Evolutionary conservation across 2,888 invertebrate genomes (phyloP), one percentile per base, ranked within the genome.

Genomic region (Glomeris marginata): DNA sequence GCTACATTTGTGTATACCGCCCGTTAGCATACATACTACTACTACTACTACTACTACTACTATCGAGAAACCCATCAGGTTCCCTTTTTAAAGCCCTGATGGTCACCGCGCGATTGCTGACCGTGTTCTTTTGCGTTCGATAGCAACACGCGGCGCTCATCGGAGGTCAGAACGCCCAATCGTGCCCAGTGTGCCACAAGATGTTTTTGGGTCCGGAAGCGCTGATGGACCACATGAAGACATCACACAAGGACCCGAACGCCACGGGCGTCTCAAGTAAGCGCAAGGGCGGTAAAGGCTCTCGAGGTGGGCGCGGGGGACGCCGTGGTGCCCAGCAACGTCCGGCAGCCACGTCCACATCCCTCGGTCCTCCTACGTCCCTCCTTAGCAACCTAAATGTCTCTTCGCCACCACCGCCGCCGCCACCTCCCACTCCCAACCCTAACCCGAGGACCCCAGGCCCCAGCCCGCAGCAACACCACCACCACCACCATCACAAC

Each of bases 151-250:
- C 84, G 61, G 88, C 88, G 64, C 78, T 90, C 66, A 82, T 85
- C 74, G 87, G 88, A 63, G 88, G 88, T 62, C 87, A 88, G 58
- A 84, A 86, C 64, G 86, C 88, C 57, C 85, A 87, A 54, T 84
- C 86, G 59, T 91, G 91, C 71, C 88, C 90, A 47, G 79, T 90
- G 62, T 91, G 90, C 74, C 88, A 90, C 75, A 90, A 91, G 74
- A 80, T 90, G 67, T 87, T 90, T 73, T 79, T 90, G 63, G 87
- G 87, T 59, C 85, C 85, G 57, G 90, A 91, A 71, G 85, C 87
- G 51, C 77, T 91, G 54, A 87, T 91, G 76, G 90, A 91, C 70
- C 91, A 91, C 69, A 90, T 91, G 90, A 90, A 90, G 72, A 84
- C 85, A 67, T 84, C 85, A 49, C 91, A 91, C 72, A 90, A 90